These are phyloP conservation scores for Rousettus leschenaultii DNA, from an alignment of 2,113 vertebrate species.

Conservation along the genomic window DNA sequence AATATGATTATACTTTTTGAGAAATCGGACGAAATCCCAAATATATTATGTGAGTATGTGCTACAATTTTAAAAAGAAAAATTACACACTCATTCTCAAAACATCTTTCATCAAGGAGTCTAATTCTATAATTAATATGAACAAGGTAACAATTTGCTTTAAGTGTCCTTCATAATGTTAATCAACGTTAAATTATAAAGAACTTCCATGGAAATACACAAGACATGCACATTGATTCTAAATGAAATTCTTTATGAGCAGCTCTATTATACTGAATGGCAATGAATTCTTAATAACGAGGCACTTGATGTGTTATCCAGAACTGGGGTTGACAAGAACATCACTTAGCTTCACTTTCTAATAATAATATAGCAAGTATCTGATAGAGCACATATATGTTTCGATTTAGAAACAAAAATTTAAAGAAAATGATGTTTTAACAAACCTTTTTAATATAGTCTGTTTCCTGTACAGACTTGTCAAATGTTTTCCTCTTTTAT, in stretches of 20 bases:
- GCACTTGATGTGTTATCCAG: conserved; percentile 61
- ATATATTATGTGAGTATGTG: conserved; percentile 55
- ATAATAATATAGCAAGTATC: conserved; percentile 50
- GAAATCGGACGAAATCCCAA: conserved; percentile 57
- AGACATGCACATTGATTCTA: conserved; percentile 74
- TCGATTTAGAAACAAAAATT: conserved; percentile 38
- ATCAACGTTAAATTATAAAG: conserved; percentile 74
- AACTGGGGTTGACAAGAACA: conserved; percentile 71
- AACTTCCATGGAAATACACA: conserved; percentile 72
- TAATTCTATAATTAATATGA: conserved; percentile 72
- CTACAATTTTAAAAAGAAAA: conserved; percentile 59
- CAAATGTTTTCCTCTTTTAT: conserved; percentile 15
- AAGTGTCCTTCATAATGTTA: conserved; percentile 71
- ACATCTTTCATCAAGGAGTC: conserved; percentile 70
- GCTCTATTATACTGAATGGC: conserved; percentile 62
- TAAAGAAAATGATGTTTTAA: neutral
- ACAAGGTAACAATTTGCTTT: conserved; percentile 71
- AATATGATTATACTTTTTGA: conserved; percentile 57
- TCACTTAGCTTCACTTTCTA: conserved; percentile 55
- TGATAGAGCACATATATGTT: conserved; percentile 22
- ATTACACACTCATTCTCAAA: conserved; percentile 34
- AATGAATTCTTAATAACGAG: conserved; percentile 77
- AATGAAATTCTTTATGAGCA: conserved; percentile 75
- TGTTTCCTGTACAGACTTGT: neutral
- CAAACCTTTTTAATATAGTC: neutral